A percentile compares a stretch with the other conserved stretches of the same genome.
Evolutionary conservation across 2,888 invertebrate genomes (phyloP).

Genomic region (Mermis nigrescens): DNA sequence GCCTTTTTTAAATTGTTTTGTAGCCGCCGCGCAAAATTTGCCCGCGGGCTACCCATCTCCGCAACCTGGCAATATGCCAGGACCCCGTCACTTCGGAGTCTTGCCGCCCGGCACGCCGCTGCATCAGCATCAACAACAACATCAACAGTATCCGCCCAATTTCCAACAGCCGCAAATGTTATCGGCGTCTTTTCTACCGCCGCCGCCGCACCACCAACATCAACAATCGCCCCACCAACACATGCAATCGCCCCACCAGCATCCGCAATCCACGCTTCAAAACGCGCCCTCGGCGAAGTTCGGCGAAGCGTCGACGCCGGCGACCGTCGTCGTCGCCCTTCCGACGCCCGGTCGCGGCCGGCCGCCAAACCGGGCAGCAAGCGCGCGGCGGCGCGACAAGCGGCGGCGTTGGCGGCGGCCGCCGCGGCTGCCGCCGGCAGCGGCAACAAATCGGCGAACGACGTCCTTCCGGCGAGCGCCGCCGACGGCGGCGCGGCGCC

Average conservation of each 20-base stretch:
- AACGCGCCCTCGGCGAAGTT: not conserved
- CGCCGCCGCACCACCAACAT: too few relatives aligned
- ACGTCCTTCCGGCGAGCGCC: not conserved
- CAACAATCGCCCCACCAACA: too few relatives aligned
- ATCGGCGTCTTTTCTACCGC: too few relatives aligned
- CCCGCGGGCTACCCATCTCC: too few relatives aligned
- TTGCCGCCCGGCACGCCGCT: not conserved
- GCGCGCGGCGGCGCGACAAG: too few relatives aligned
- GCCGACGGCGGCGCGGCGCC: not conserved
- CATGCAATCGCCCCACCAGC: slow-evolving; percentile 6
- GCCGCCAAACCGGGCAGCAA: not conserved
- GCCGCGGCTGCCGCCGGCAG: not conserved
- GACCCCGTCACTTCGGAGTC: slow-evolving; percentile 3
- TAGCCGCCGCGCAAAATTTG: too few relatives aligned
- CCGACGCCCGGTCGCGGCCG: not conserved
- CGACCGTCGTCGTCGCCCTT: not conserved
- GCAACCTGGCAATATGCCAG: too few relatives aligned
- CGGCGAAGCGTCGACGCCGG: not conserved
- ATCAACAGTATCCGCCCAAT: not conserved
- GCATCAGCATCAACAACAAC: slow-evolving; percentile 3
- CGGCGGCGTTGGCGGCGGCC: not conserved
- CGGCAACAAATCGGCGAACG: too few relatives aligned
- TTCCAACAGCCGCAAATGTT: too few relatives aligned
- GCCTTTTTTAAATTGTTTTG: too few relatives aligned
- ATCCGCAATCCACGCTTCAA: not conserved